Percentiles rank a stretch among this genome's conserved stretches.
These are phyloP conservation scores for Dinoponera quadriceps DNA, from an alignment of 1,140 invertebrate genomes.

Conservation along the genomic window DNA sequence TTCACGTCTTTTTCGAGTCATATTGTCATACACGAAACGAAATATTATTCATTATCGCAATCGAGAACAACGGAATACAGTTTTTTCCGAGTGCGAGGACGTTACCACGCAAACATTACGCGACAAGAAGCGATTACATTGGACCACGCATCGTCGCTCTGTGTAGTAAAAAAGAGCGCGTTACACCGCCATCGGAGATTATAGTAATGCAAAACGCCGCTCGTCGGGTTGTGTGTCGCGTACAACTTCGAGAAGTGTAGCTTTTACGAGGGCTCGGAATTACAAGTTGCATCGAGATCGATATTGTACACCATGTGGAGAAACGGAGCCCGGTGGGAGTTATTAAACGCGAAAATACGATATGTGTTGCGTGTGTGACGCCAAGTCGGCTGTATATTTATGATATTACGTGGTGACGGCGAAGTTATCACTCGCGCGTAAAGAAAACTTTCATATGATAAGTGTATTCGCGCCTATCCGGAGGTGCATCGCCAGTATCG, in stretches of 20 bases:
- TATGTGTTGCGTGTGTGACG: not conserved
- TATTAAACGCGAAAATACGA: not conserved
- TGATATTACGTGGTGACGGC: not conserved
- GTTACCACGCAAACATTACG: no score
- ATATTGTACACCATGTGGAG: not conserved
- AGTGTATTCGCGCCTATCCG: no score
- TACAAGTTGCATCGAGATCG: not conserved
- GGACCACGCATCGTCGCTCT: not conserved
- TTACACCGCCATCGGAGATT: not conserved
- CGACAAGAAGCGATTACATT: not conserved
- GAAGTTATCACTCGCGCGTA: no score
- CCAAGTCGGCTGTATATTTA: not conserved
- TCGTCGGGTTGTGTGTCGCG: not conserved
- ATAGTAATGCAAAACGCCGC: not conserved
- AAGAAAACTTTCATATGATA: no score
- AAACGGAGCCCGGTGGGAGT: not conserved
- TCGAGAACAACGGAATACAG: no score
- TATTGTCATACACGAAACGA: no score
- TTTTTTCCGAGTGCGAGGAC: no score
- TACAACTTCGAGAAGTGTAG: not conserved
- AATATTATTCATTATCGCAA: no score
- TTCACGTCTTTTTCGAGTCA: no score
- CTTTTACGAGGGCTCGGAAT: not conserved
- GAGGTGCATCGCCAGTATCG: no score
- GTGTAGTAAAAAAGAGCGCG: not conserved